Conservation (phyloP, 2,888 invertebrate species). For the Tanaodytes sp. region DNA sequence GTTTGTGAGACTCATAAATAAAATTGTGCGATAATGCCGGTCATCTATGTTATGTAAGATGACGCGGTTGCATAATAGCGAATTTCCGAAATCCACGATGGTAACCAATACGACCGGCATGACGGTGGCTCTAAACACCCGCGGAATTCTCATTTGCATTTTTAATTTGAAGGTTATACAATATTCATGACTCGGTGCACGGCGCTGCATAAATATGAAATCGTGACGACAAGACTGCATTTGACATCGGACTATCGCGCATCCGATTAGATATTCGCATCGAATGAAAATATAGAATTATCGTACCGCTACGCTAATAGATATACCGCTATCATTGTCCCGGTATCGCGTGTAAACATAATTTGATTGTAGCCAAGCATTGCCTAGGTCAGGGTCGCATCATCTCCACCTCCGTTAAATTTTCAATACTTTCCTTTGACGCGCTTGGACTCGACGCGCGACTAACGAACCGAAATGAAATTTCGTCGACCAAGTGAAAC, state of each 20-base stretch:
- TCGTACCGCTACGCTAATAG: conserved; percentile 62
- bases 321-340: conserved; percentile 64
- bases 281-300: conserved; percentile 60
- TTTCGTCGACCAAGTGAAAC: too few species aligned
- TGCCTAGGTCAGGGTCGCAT: conserved; percentile 68
- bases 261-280: conserved; percentile 61
- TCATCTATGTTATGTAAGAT: conserved; percentile 32
- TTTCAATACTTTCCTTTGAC: too few species aligned
- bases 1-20: too few species aligned
- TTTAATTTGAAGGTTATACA: too few species aligned
- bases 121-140: too few species aligned
- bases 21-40: conserved; percentile 19
- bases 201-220: not conserved
- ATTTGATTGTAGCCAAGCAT: conserved; percentile 66
- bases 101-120: too few species aligned
- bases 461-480: too few species aligned
- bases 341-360: conserved; percentile 63
- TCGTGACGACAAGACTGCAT: conserved; percentile 32
- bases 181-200: not conserved
- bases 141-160: too few species aligned
- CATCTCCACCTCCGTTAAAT: too few species aligned
- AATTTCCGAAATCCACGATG: conserved; percentile 1
- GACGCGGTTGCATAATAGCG: conserved; percentile 14
- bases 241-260: conserved; percentile 45
- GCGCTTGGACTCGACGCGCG: too few species aligned